Conservation (phyloP, 2,888 invertebrate species). For the Thyatira batis region DNA sequence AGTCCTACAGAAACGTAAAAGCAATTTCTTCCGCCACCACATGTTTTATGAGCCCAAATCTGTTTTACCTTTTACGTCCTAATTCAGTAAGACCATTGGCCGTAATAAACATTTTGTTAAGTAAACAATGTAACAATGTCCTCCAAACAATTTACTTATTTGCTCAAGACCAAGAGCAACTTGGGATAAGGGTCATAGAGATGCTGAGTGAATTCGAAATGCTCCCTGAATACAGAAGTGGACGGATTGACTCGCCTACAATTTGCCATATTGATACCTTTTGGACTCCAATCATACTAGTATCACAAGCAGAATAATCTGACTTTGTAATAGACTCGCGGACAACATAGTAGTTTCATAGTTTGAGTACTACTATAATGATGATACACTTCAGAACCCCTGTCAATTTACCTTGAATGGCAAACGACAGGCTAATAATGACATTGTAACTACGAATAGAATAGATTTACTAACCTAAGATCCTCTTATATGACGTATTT, state of each 20-base stretch:
- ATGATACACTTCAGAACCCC: background rate
- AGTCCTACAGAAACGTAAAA: background rate
- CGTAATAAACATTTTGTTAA: background rate
- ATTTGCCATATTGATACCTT: background rate
- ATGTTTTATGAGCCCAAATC: background rate
- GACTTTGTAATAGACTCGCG: background rate
- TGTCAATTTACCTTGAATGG: background rate
- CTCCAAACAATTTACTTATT: constrained; percentile 1
- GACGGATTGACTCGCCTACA: background rate
- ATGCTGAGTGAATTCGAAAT: background rate
- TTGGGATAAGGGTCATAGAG: background rate
- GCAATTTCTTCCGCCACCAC: background rate
- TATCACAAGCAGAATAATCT: background rate
- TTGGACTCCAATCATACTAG: background rate
- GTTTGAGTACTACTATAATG: background rate
- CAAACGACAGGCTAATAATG: background rate
- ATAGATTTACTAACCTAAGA: too few species aligned
- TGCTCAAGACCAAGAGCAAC: background rate
- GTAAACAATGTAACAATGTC: background rate
- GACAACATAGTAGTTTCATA: background rate
- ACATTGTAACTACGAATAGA: background rate
- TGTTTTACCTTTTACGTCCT: background rate
- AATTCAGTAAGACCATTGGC: background rate
- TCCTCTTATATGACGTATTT: too few species aligned
- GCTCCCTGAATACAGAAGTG: background rate